Base-by-base conservation (phyloP, 1,140 invertebrate genomes). In the Thaumatotibia leucotreta region DNA sequence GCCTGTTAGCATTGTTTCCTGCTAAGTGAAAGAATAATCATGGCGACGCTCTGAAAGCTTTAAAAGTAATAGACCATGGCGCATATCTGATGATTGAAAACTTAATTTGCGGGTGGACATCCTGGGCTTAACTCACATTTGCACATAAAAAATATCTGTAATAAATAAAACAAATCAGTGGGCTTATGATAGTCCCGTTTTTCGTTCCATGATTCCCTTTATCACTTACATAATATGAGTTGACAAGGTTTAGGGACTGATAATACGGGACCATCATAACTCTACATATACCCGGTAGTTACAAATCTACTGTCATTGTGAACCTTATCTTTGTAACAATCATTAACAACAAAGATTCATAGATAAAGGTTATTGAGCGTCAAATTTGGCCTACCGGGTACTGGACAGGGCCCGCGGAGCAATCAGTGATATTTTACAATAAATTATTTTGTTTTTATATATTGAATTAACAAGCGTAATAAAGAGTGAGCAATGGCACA, bases 401-500 rank as follows among this genome's bases (percentile, higher is more conserved):
- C 11, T 22, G 29, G 8, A 17, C 5, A 11, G 24, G 9, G 39
- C 63, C 24, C 29, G 33, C n/a, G 29, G 31, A 52, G 24, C 78
- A 79, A 78, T 81, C 79, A 79, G 66, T 84, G 84, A 86, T 88
- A 84, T 87, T 83, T 86, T 88, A 85, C 82, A 75, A 90, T 89
- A 80, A 87, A 88, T 89, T 90, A 84, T 89, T 88, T 83, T 89
- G 80, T 88, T 89, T 83, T 89, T 88, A 86, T 89, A 88, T 89
- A 86, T 77, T 83, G 80, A 82, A 87, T 86, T 91, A 91, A 91
- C 86, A 89, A 86, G 75, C 83, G 86, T 91, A 91, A 91, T 91
- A 91, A 91, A 91, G 86, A 91, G 86, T 89, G 86, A 91, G 84
- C 86, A 86, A 87, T 82, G 84, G 85, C 88, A 89, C 86, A 87